Evolutionary conservation across 1,140 invertebrate genomes (phyloP).

Genomic region (Diabrotica virgifera): DNA sequence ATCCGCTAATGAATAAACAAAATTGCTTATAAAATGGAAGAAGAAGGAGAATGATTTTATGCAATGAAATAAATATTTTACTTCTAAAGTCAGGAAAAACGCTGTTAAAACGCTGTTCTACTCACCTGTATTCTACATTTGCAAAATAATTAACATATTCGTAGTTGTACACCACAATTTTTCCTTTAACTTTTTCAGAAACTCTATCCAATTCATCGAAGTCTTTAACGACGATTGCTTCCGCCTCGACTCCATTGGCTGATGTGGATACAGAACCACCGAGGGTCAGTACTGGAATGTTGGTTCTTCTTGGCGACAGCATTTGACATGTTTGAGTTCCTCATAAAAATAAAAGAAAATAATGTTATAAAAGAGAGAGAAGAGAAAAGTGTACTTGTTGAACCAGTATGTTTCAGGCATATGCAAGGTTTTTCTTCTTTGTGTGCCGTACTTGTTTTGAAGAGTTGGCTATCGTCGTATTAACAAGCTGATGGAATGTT

Average conservation of each 20-base stretch:
- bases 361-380: too few relatives aligned
- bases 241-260: conserved; percentile 62
- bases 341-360: conserved; percentile 44
- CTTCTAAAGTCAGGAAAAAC: neutral
- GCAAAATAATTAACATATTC: conserved; percentile 60
- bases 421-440: too few relatives aligned
- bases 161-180: conserved; percentile 75
- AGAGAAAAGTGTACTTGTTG: too few relatives aligned
- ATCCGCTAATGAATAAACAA: too few relatives aligned
- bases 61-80: too few relatives aligned
- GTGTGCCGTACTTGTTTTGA: too few relatives aligned
- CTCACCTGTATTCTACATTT: conserved; percentile 52
- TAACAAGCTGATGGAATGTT: too few relatives aligned
- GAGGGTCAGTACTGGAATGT: conserved; percentile 61
- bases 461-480: too few relatives aligned
- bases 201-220: conserved; percentile 61
- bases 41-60: too few relatives aligned
- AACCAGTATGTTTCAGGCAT: too few relatives aligned
- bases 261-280: conserved; percentile 65
- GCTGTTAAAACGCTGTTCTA: too few relatives aligned
- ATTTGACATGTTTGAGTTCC: conserved; percentile 62
- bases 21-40: too few relatives aligned
- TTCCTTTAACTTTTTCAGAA: conserved; percentile 39
- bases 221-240: conserved; percentile 65
- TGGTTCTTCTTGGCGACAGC: conserved; percentile 56